These are phyloP conservation scores for Zaprionus tsacasi DNA, from an alignment of 1,140 invertebrate genomes.

Conservation along the genomic window DNA sequence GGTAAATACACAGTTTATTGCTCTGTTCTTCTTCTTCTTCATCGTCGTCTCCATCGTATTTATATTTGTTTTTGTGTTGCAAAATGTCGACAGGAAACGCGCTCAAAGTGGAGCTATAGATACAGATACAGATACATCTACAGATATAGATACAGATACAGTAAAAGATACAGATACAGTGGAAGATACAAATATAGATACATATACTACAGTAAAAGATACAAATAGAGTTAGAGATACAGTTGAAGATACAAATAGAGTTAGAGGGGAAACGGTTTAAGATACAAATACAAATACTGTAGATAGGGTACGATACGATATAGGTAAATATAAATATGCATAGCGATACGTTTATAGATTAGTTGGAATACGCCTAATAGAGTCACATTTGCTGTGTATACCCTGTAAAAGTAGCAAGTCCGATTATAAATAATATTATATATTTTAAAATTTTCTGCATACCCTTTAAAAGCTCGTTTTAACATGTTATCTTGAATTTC, in stretches of 20 bases:
- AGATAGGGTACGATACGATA: not conserved
- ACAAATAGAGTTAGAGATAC: not conserved
- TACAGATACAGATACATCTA: constrained; percentile 12
- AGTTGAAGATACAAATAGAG: constrained; percentile 2
- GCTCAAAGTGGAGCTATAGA: constrained; percentile 17
- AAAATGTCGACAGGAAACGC: constrained; percentile 31
- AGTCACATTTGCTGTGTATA: not conserved
- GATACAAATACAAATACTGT: constrained; percentile 1
- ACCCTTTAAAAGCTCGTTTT: no score
- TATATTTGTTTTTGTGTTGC: constrained; percentile 27
- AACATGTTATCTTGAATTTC: no score
- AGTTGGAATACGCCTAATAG: not conserved
- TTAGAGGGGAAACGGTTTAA: not conserved
- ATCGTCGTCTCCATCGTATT: constrained; percentile 5
- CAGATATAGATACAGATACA: not conserved
- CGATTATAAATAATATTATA: no score
- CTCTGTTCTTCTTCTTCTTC: constrained; percentile 9
- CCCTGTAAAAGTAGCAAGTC: not conserved
- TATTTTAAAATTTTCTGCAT: no score
- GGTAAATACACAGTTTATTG: constrained; percentile 48
- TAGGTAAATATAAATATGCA: not conserved
- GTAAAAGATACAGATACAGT: not conserved
- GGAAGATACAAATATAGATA: not conserved
- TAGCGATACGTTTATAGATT: not conserved
- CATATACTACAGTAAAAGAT: constrained; percentile 4